These are phyloP conservation scores for Lepidurus couesii DNA, from an alignment of 1,140 invertebrate species.

Conservation along the genomic window DNA sequence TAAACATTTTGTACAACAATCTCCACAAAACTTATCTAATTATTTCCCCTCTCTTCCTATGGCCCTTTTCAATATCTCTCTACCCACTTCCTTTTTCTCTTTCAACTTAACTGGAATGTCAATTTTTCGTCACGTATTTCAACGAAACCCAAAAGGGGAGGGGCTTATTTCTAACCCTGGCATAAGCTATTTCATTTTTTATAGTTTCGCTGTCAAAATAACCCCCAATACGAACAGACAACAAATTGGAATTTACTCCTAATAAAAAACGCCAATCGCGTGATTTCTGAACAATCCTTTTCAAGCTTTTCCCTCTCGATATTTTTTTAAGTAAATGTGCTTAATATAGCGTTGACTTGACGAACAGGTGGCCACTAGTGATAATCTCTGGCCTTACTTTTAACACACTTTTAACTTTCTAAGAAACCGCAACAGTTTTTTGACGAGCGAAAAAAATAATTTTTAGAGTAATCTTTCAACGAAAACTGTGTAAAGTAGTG, in stretches of 20 bases:
- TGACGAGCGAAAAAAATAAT: not conserved
- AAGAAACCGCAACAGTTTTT: not conserved
- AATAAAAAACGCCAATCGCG: not conserved
- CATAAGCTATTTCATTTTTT: too few species aligned
- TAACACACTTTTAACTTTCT: not conserved
- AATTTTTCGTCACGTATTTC: not conserved
- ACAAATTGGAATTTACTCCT: too few species aligned
- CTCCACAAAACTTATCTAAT: not conserved
- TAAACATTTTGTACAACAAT: too few species aligned
- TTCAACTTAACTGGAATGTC: not conserved
- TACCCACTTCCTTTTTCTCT: not conserved
- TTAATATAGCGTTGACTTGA: slow-evolving; percentile 5
- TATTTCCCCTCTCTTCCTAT: not conserved
- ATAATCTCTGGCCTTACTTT: slow-evolving; percentile 14
- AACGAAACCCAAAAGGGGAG: not conserved
- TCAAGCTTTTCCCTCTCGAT: not conserved
- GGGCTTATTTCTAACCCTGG: not conserved
- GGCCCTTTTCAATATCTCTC: not conserved
- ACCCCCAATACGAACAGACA: too few species aligned
- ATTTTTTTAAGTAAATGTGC: slow-evolving; percentile 4
- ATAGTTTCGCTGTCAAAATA: too few species aligned
- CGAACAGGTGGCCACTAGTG: not conserved
- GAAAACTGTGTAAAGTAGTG: too few species aligned
- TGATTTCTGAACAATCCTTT: not conserved
- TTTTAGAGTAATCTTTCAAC: too few species aligned